phyloP scores from a whole-genome alignment of 2,888 invertebrate species.

The Piscicola geometra region DNA sequence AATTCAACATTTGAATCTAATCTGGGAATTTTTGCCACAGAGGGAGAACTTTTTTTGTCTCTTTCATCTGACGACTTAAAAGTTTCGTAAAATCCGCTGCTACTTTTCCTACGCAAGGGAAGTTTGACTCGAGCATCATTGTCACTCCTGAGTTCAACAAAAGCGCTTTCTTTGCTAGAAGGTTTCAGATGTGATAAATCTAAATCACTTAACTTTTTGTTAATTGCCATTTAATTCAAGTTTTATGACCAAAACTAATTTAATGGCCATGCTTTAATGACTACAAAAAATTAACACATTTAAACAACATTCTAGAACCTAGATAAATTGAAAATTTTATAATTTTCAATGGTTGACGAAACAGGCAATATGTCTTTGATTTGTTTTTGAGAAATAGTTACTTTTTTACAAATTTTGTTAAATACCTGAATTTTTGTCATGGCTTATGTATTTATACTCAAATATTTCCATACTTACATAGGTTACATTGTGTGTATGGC shows the following conservation, averaged over 20 bases:
- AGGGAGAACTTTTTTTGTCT: not conserved
- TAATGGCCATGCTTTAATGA: not conserved
- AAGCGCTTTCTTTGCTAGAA: not conserved
- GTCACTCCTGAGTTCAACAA: not conserved
- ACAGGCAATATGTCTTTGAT: too few relatives aligned
- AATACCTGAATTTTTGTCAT: too few relatives aligned
- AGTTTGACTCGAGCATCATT: not conserved
- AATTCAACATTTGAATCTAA: not conserved
- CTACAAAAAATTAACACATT: not conserved
- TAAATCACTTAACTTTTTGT: not conserved
- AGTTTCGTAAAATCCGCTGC: not conserved
- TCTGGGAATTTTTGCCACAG: not conserved
- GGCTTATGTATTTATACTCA: too few relatives aligned
- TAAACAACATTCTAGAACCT: too few relatives aligned
- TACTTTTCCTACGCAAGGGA: not conserved
- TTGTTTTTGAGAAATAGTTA: too few relatives aligned
- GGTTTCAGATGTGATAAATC: not conserved
- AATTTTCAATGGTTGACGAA: too few relatives aligned
- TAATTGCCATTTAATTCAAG: not conserved
- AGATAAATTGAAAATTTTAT: too few relatives aligned
- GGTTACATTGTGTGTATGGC: too few relatives aligned
- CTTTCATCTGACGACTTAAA: not conserved
- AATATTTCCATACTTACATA: too few relatives aligned
- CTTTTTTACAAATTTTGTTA: too few relatives aligned
- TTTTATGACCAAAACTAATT: not conserved